phyloP scores from a whole-genome alignment of 1,140 invertebrate genomes.

The Pogonomyrmex californicus region DNA sequence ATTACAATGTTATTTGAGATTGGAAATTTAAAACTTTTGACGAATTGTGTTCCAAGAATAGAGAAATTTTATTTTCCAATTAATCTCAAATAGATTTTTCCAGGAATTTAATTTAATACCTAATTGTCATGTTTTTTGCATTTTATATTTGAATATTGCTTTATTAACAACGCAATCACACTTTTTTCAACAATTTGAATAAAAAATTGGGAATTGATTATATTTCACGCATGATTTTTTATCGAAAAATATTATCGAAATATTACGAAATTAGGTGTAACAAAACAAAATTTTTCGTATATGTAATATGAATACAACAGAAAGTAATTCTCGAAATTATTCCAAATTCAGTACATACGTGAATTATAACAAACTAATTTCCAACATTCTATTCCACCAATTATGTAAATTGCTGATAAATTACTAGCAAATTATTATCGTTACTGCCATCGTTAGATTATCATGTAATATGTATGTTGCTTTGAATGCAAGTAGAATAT shows the following conservation, averaged over 20 bases:
- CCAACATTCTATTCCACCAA: slow-evolving; percentile 32
- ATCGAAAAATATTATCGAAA: slow-evolving; percentile 21
- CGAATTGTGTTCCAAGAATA: not conserved
- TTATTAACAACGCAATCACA: not conserved
- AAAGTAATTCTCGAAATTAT: slow-evolving; percentile 7
- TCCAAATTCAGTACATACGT: slow-evolving; percentile 7
- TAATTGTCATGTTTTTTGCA: not conserved
- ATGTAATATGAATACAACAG: not conserved
- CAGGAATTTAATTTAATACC: slow-evolving; percentile 1
- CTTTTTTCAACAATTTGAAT: not conserved
- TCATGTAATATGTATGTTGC: slow-evolving; percentile 25
- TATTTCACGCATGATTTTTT: not conserved
- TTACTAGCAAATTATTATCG: slow-evolving; percentile 33
- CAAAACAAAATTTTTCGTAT: slow-evolving; percentile 1
- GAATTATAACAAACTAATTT: slow-evolving; percentile 29
- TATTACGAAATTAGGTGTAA: not conserved
- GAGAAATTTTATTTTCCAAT: slow-evolving; percentile 23
- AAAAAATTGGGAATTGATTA: not conserved
- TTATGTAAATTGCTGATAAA: slow-evolving; percentile 32
- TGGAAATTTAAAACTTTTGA: slow-evolving; percentile 24
- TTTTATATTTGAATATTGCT: not conserved
- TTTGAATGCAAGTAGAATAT: slow-evolving; percentile 33
- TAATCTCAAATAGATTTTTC: slow-evolving; percentile 2
- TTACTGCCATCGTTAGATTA: not conserved
- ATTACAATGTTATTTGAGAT: slow-evolving; percentile 46